phyloP scores from a whole-genome alignment of 1,140 invertebrate species.

The Drosophila eugracilis region DNA sequence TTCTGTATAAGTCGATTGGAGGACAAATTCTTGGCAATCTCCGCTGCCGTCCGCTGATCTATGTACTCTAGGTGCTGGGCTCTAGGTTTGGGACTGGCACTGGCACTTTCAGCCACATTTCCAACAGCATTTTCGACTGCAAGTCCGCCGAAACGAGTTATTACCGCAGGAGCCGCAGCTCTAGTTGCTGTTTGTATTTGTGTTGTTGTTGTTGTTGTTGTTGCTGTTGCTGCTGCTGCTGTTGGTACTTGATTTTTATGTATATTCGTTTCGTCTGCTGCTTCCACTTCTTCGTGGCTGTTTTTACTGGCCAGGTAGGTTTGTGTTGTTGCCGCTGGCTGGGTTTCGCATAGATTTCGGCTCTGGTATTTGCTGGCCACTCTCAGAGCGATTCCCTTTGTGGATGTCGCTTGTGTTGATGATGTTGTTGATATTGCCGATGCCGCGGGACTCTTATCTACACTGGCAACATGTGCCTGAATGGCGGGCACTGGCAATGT shows the following conservation, averaged over 20 bases:
- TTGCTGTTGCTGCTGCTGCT: slow-evolving; percentile 22
- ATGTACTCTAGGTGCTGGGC: slow-evolving; percentile 55
- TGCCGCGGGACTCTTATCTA: slow-evolving; percentile 19
- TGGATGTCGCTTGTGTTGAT: slow-evolving; percentile 29
- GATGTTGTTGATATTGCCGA: slow-evolving; percentile 24
- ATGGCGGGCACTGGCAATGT: slow-evolving; percentile 17
- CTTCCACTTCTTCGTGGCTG: slow-evolving; percentile 68
- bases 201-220: slow-evolving; percentile 1
- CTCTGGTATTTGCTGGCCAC: slow-evolving; percentile 67
- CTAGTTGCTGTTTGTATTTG: slow-evolving; percentile 38
- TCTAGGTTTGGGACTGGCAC: slow-evolving; percentile 52
- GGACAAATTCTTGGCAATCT: slow-evolving; percentile 66
- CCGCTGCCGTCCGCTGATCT: slow-evolving; percentile 21
- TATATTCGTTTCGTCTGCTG: slow-evolving; percentile 78
- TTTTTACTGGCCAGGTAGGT: slow-evolving; percentile 78
- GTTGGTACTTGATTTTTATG: slow-evolving; percentile 81
- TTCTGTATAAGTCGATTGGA: slow-evolving; percentile 54
- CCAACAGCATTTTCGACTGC: slow-evolving; percentile 85
- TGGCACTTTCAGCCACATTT: slow-evolving; percentile 85
- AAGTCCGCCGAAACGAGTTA: slow-evolving; percentile 76
- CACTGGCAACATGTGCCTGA: slow-evolving; percentile 53
- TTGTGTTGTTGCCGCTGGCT: slow-evolving; percentile 67
- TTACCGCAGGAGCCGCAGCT: slow-evolving; percentile 69
- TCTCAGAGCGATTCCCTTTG: slow-evolving; percentile 35
- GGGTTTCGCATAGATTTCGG: slow-evolving; percentile 76